A percentile compares a stretch with the other conserved stretches of the same genome.
phyloP scores from a whole-genome alignment of 2,797 vertebrate genomes.

The Pseudomugil tenellus region DNA sequence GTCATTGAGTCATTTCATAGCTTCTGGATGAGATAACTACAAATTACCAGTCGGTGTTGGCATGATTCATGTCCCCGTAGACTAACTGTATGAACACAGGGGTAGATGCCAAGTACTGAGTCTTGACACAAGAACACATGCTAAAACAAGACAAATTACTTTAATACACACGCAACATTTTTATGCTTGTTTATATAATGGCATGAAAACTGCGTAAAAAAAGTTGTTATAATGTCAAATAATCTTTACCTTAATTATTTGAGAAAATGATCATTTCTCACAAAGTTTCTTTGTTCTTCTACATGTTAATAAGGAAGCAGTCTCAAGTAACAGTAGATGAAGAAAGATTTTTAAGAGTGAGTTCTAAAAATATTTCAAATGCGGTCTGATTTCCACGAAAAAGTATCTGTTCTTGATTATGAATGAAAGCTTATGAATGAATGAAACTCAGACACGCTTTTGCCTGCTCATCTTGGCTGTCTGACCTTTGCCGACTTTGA shows the following conservation, averaged over 20 bases:
- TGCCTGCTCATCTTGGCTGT: background rate
- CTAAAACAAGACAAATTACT: constrained; percentile 12
- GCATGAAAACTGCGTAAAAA: background rate
- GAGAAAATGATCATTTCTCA: background rate
- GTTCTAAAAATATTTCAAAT: background rate
- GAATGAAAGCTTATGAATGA: constrained; percentile 12
- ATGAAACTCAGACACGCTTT: constrained; percentile 7
- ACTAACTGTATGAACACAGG: constrained; percentile 18
- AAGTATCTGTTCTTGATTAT: background rate
- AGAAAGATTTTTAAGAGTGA: background rate
- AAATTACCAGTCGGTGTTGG: constrained; percentile 3
- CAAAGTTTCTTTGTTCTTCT: background rate
- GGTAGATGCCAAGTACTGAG: background rate
- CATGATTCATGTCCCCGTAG: constrained; percentile 40
- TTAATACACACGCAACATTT: background rate
- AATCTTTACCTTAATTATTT: background rate
- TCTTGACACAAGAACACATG: constrained; percentile 10
- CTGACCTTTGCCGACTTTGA: constrained; percentile 22
- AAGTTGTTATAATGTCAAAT: background rate
- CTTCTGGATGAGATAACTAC: constrained; percentile 24
- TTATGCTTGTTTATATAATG: background rate
- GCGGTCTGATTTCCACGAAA: constrained; percentile 9
- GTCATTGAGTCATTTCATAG: constrained; percentile 36
- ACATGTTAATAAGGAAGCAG: background rate
- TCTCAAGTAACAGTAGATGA: background rate